These are phyloP conservation scores for Parapsyche elsis DNA, from an alignment of 1,140 invertebrate species.

Conservation along the genomic window DNA sequence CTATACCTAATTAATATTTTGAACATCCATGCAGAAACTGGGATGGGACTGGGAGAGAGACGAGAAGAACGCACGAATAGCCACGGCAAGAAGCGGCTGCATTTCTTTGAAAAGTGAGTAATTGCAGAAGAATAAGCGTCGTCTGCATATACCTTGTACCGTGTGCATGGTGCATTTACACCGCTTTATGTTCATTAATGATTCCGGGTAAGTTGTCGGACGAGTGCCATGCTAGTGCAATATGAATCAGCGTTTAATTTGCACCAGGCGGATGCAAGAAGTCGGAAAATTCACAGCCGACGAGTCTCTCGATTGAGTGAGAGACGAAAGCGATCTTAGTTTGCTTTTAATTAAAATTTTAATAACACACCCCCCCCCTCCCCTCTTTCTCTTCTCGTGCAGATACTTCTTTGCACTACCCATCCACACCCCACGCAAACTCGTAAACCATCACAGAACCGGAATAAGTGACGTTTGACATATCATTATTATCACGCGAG, in stretches of 20 bases:
- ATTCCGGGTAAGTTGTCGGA: neutral
- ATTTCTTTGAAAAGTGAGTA: slow-evolving; percentile 9
- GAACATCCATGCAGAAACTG: too few relatives aligned
- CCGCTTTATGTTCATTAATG: slow-evolving; percentile 29
- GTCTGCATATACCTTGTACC: too few relatives aligned
- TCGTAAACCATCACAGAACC: too few relatives aligned
- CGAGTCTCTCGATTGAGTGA: slow-evolving; percentile 45
- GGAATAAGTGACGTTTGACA: too few relatives aligned
- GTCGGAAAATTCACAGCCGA: slow-evolving; percentile 34
- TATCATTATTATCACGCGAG: too few relatives aligned
- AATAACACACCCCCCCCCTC: slow-evolving; percentile 42
- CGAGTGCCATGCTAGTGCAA: slow-evolving; percentile 19
- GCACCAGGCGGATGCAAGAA: slow-evolving; percentile 39
- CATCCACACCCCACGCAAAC: too few relatives aligned
- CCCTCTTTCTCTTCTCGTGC: neutral
- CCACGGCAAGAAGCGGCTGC: neutral
- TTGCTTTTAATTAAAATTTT: slow-evolving; percentile 55
- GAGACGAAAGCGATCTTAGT: slow-evolving; percentile 50
- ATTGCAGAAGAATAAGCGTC: neutral
- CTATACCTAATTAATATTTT: too few relatives aligned
- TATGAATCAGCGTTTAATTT: slow-evolving; percentile 47
- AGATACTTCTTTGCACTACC: too few relatives aligned
- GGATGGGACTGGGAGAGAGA: neutral
- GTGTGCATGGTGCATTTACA: neutral
- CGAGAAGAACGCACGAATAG: neutral